These are phyloP conservation scores for Lacerta agilis DNA, from an alignment of 2,797 vertebrate genomes.

Conservation along the genomic window DNA sequence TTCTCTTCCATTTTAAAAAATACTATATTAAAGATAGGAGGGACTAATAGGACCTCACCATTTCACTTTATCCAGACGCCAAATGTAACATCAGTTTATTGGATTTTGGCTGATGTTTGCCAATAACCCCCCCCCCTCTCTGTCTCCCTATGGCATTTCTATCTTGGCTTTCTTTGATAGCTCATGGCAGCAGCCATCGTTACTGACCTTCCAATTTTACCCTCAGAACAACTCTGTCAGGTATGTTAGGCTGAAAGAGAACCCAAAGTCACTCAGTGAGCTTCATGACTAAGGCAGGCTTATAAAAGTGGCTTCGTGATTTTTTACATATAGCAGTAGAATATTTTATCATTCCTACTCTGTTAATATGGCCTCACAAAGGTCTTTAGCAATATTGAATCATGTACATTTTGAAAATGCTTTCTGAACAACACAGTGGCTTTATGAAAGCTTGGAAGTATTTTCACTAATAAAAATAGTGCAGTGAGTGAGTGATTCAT, in stretches of 20 bases:
- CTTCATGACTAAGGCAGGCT: not conserved
- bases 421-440: not conserved
- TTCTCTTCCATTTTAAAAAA: not conserved
- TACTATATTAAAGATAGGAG: not conserved
- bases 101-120: not conserved
- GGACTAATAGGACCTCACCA: not conserved
- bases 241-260: not conserved
- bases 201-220: not conserved
- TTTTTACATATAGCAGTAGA: not conserved
- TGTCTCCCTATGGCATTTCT: slow-evolving; percentile 5
- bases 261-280: not conserved
- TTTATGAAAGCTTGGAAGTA: not conserved
- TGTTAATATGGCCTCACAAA: not conserved
- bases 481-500: not conserved
- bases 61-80: not conserved
- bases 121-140: not conserved
- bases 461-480: not conserved
- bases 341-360: not conserved
- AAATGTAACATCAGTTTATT: not conserved
- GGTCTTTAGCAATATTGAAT: not conserved
- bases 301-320: not conserved
- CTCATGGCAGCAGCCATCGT: not conserved
- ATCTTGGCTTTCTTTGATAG: not conserved
- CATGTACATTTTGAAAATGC: not conserved
- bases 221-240: not conserved